A percentile compares a stretch with the other conserved stretches of the same genome.
These are phyloP conservation scores for Labeo calbasu DNA, from an alignment of 2,797 vertebrate species.

Conservation along the genomic window DNA sequence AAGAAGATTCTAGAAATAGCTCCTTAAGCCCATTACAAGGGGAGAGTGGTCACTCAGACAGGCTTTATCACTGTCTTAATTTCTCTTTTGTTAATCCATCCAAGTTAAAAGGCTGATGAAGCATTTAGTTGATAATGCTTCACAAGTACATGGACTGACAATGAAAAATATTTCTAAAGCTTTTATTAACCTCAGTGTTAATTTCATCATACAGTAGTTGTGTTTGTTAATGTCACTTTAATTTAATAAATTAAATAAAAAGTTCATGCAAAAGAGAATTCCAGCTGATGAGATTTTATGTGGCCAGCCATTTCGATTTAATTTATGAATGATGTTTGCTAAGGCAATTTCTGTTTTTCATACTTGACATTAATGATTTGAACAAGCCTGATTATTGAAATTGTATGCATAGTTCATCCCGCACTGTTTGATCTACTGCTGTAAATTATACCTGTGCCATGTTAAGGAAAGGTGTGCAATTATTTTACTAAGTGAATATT, in stretches of 20 bases:
- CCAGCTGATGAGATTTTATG: too few species aligned
- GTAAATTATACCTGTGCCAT: too few species aligned
- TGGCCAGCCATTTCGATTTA: too few species aligned
- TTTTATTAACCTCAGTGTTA: background rate
- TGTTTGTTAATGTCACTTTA: background rate
- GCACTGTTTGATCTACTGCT: too few species aligned
- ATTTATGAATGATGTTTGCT: too few species aligned
- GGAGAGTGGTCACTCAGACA: constrained; percentile 57
- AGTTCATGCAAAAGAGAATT: too few species aligned
- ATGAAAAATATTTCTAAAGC: background rate
- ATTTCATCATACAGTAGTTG: background rate
- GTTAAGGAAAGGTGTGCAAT: too few species aligned
- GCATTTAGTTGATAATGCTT: background rate
- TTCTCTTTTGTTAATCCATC: constrained; percentile 32
- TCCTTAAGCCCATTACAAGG: constrained; percentile 73
- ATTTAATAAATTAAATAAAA: too few species aligned
- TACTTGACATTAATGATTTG: too few species aligned
- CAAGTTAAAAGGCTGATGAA: background rate
- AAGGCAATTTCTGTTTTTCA: too few species aligned
- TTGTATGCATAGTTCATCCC: too few species aligned
- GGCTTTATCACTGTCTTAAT: constrained; percentile 1
- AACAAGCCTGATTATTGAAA: too few species aligned
- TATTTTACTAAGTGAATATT: background rate
- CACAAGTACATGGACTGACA: background rate
- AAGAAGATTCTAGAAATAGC: constrained; percentile 64